A percentile compares a stretch with the other conserved stretches of the same genome.
phyloP scores from a whole-genome alignment of 1,140 invertebrate species.

The Thrips palmi region DNA sequence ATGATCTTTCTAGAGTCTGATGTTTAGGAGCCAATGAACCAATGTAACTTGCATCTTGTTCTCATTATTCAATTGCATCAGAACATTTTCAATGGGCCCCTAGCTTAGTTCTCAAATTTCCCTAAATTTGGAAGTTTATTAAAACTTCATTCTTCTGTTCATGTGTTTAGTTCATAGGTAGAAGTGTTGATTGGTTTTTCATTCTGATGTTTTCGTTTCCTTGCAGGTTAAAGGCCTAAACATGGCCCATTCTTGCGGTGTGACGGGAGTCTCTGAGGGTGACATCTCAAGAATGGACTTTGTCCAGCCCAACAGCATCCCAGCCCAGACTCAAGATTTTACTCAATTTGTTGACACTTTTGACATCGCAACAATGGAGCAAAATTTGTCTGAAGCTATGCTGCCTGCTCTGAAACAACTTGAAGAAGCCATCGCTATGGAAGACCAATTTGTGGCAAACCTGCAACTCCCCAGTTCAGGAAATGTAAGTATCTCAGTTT shows the following conservation, averaged over 20 bases:
- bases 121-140: too few species aligned
- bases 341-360: slow-evolving; percentile 3
- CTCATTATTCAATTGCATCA: too few species aligned
- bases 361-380: slow-evolving; percentile 19
- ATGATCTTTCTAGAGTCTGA: too few species aligned
- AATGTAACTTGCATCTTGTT: too few species aligned
- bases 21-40: too few species aligned
- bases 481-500: slow-evolving; percentile 15
- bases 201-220: too few species aligned
- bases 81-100: too few species aligned
- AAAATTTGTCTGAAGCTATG: slow-evolving; percentile 31
- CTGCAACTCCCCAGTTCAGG: slow-evolving; percentile 34
- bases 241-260: slow-evolving; percentile 28
- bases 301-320: background rate
- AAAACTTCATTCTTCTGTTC: too few species aligned
- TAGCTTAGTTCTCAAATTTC: too few species aligned
- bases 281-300: slow-evolving; percentile 24
- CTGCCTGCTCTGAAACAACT: slow-evolving; percentile 35
- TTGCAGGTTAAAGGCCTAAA: slow-evolving; percentile 19
- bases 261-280: slow-evolving; percentile 20
- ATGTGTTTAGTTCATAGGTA: too few species aligned
- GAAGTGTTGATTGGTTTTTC: too few species aligned
- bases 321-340: background rate
- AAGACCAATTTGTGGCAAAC: slow-evolving; percentile 47
- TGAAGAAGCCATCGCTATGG: slow-evolving; percentile 43